These are phyloP conservation scores for Campopleginae sp. DNA, from an alignment of 2,888 invertebrate species.

Conservation along the genomic window DNA sequence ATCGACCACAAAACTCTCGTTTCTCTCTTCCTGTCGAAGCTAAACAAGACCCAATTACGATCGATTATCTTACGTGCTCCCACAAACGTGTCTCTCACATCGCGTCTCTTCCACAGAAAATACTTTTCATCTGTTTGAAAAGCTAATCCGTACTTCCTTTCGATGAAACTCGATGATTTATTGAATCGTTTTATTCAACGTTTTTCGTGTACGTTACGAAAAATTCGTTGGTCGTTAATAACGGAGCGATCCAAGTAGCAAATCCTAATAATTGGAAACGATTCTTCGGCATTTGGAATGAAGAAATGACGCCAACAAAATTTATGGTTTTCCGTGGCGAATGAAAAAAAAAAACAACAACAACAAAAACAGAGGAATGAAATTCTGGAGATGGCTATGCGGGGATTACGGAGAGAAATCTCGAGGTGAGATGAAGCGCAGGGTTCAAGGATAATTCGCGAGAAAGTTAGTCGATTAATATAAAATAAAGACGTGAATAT, in stretches of 20 bases:
- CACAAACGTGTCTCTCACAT: constrained; percentile 64
- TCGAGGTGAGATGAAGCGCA: neutral
- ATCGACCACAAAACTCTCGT: constrained; percentile 34
- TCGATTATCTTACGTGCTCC: constrained; percentile 71
- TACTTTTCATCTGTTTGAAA: neutral
- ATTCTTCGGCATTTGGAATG: neutral
- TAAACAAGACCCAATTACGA: constrained; percentile 73
- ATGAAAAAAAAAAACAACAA: neutral
- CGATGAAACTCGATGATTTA: constrained; percentile 3
- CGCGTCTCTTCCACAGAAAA: constrained; percentile 54
- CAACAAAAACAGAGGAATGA: neutral
- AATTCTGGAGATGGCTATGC: neutral
- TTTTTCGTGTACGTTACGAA: too few species aligned
- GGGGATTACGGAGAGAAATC: neutral
- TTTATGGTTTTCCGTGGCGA: neutral
- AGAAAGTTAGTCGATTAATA: neutral
- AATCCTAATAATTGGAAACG: neutral
- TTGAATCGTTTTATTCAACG: neutral
- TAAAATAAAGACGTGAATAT: neutral
- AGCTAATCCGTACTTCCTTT: constrained; percentile 31
- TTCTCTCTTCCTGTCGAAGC: constrained; percentile 61
- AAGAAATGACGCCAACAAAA: neutral
- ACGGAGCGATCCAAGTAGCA: neutral
- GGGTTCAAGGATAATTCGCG: neutral
- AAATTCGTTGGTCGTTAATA: neutral